phyloP scores from a whole-genome alignment of 2,797 vertebrate species.

The Hyperoplus lanceolatus region DNA sequence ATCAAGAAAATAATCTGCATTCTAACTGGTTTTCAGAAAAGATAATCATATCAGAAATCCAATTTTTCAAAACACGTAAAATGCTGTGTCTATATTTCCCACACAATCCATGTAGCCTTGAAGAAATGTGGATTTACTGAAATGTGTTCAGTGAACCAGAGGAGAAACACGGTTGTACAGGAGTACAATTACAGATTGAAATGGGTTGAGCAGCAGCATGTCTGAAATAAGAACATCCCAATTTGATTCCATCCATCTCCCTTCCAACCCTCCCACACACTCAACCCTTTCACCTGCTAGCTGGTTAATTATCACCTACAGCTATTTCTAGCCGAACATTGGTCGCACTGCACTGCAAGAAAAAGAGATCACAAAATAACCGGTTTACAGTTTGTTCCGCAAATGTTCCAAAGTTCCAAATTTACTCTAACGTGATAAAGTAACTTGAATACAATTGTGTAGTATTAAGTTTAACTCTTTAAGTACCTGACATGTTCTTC shows the following conservation, averaged over 20 bases:
- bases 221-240: slow-evolving; percentile 63
- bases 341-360: slow-evolving; percentile 30
- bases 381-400: background rate
- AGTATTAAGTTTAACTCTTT: no score
- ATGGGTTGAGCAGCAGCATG: slow-evolving; percentile 34
- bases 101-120: background rate
- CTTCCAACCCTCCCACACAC: slow-evolving; percentile 66
- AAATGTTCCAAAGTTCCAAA: no score
- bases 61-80: background rate
- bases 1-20: background rate
- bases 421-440: no score
- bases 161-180: slow-evolving; percentile 30
- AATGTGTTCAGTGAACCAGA: slow-evolving; percentile 44
- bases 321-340: slow-evolving; percentile 61
- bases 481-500: no score
- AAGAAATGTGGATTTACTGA: slow-evolving; percentile 25
- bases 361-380: slow-evolving; percentile 33
- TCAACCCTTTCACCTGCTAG: slow-evolving; percentile 71
- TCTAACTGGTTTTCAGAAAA: background rate
- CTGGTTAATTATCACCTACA: slow-evolving; percentile 70
- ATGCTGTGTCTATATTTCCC: background rate
- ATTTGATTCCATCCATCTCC: slow-evolving; percentile 67
- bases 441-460: no score
- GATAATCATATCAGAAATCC: background rate
- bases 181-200: slow-evolving; percentile 54